phyloP scores from a whole-genome alignment of 2,113 vertebrate species.

The Oenanthe oenanthe region DNA sequence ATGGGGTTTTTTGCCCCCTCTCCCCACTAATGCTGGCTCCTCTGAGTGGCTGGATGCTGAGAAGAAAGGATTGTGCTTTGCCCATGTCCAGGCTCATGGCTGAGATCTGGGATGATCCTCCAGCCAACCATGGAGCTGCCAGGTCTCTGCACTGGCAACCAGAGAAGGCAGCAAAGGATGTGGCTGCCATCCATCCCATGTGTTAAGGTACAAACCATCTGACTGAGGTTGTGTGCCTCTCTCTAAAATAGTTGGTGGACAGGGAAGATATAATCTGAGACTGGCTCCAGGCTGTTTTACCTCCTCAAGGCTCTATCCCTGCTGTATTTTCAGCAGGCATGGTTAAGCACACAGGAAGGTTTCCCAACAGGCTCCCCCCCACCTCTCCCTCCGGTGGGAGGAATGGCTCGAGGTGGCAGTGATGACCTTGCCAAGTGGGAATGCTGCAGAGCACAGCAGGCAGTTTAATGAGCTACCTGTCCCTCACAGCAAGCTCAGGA shows the following conservation, averaged over 20 bases:
- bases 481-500: not conserved
- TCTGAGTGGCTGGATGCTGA: not conserved
- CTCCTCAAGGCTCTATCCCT: not conserved
- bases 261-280: not conserved
- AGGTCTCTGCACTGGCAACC: accelerated
- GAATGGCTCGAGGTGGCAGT: not conserved
- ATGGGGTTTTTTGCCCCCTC: not conserved
- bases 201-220: not conserved
- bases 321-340: not conserved
- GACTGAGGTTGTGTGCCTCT: not conserved
- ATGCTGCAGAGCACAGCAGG: not conserved
- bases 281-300: not conserved
- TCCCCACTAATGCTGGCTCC: not conserved
- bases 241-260: not conserved
- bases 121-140: accelerated
- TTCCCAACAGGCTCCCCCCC: not conserved
- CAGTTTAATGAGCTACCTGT: not conserved
- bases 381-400: not conserved
- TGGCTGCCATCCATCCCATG: accelerated
- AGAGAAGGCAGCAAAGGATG: not conserved
- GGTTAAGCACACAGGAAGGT: not conserved
- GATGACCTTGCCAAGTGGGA: not conserved
- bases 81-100: accelerated
- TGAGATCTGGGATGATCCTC: not conserved
- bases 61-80: not conserved